Percentiles rank a stretch among this genome's conserved stretches.
Evolutionary conservation across 2,113 vertebrate species (phyloP).

Genomic region (Brachypodius melanocephalos): DNA sequence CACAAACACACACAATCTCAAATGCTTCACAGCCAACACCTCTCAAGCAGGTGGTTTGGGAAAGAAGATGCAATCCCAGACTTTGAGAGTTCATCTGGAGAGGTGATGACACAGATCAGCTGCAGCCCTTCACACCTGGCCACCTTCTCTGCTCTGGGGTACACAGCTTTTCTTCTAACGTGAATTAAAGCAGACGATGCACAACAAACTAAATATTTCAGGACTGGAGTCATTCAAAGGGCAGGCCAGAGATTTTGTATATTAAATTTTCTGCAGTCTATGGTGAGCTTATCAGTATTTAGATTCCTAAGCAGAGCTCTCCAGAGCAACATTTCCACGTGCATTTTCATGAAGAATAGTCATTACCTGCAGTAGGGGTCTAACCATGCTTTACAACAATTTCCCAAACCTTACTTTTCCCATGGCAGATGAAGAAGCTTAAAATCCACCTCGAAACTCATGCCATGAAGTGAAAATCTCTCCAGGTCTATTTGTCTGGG

Average conservation of each 20-base stretch:
- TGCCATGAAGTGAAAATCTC: not conserved
- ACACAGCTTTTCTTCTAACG: not conserved
- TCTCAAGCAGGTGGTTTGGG: not conserved
- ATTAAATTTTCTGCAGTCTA: not conserved
- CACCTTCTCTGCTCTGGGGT: not conserved
- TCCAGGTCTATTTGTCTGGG: not conserved
- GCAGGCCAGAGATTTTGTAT: slow-evolving; percentile 38
- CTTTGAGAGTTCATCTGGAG: not conserved
- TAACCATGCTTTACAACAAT: not conserved
- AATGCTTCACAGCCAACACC: not conserved
- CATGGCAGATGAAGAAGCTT: not conserved
- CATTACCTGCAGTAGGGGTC: not conserved
- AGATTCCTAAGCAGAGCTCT: not conserved
- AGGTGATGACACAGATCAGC: not conserved
- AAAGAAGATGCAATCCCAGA: not conserved
- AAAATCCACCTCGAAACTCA: not conserved
- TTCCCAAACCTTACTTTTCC: not conserved
- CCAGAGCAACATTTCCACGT: not conserved
- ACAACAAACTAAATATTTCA: slow-evolving; percentile 59
- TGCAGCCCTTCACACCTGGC: slow-evolving; percentile 15
- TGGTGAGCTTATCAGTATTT: not conserved
- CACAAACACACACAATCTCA: not conserved
- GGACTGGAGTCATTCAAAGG: slow-evolving; percentile 52
- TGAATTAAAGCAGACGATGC: slow-evolving; percentile 31
- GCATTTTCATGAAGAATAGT: not conserved